Percentiles rank a stretch among this genome's conserved stretches.
phyloP scores from a whole-genome alignment of 2,113 vertebrate genomes.

The Colossoma macropomum region DNA sequence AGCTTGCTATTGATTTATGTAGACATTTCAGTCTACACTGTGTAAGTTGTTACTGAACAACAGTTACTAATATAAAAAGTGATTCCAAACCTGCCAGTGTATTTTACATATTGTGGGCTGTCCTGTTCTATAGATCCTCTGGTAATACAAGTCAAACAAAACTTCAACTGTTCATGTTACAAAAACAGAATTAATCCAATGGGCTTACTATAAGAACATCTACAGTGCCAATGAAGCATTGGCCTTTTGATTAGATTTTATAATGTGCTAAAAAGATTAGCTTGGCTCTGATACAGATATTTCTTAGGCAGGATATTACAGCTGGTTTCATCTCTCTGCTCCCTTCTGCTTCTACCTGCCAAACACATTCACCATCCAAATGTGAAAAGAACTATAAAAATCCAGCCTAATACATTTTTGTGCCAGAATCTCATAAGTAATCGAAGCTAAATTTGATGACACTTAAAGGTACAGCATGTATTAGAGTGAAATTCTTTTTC shows the following conservation, averaged over 20 bases:
- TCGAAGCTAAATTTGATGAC: neutral
- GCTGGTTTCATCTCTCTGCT: conserved; percentile 16
- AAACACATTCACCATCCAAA: neutral
- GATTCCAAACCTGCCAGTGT: too few species aligned
- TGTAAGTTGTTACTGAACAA: too few species aligned
- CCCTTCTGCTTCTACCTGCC: neutral
- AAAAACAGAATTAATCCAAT: conserved; percentile 16
- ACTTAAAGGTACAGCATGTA: neutral
- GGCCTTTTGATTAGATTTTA: conserved; percentile 20
- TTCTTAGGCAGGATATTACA: neutral
- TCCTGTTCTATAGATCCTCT: too few species aligned
- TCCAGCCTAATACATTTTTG: neutral
- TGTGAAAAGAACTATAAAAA: conserved; percentile 5
- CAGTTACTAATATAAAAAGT: too few species aligned
- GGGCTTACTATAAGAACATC: neutral
- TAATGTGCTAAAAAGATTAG: conserved; percentile 24
- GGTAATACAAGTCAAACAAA: too few species aligned
- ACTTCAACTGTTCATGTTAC: neutral
- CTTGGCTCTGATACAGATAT: conserved; percentile 9
- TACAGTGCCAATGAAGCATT: conserved; percentile 8
- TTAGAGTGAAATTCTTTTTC: neutral
- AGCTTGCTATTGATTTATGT: too few species aligned
- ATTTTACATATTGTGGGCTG: too few species aligned
- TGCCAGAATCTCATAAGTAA: neutral
- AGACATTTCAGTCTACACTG: too few species aligned